phyloP scores from a whole-genome alignment of 2,113 vertebrate species.

The Scopus umbretta region DNA sequence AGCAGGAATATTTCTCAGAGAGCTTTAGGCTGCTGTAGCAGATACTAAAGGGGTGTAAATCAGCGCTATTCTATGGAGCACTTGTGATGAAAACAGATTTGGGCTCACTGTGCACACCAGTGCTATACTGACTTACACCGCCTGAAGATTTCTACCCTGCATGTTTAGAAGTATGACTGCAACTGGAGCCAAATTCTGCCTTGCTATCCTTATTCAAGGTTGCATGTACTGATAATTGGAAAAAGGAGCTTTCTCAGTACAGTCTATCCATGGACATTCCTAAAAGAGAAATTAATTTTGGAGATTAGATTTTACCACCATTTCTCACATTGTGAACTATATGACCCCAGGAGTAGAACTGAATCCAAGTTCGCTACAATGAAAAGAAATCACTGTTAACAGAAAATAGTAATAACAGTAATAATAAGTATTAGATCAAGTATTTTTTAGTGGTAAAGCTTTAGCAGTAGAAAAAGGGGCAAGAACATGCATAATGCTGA shows the following conservation, averaged over 20 bases:
- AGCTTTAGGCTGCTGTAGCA: not conserved
- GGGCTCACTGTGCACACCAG: not conserved
- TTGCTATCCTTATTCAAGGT: not conserved
- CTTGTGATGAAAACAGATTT: not conserved
- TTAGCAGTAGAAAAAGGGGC: not conserved
- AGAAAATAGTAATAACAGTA: not conserved
- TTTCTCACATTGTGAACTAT: not conserved
- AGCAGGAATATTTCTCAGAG: not conserved
- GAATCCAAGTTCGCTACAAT: not conserved
- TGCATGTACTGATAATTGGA: not conserved
- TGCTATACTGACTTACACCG: not conserved
- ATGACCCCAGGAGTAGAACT: not conserved
- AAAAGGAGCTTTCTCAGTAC: not conserved
- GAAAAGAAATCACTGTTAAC: not conserved
- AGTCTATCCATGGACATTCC: not conserved
- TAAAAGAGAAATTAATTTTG: not conserved
- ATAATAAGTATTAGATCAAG: not conserved
- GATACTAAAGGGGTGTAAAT: not conserved
- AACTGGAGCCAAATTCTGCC: not conserved
- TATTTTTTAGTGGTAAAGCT: not conserved
- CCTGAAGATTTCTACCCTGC: not conserved
- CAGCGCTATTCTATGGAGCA: not conserved
- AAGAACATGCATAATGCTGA: not conserved
- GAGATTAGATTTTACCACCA: not conserved
- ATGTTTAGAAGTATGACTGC: not conserved